A percentile compares a stretch with the other conserved stretches of the same genome.
Conservation (phyloP, 2,797 vertebrate species). For the Enteromius radiatus region DNA sequence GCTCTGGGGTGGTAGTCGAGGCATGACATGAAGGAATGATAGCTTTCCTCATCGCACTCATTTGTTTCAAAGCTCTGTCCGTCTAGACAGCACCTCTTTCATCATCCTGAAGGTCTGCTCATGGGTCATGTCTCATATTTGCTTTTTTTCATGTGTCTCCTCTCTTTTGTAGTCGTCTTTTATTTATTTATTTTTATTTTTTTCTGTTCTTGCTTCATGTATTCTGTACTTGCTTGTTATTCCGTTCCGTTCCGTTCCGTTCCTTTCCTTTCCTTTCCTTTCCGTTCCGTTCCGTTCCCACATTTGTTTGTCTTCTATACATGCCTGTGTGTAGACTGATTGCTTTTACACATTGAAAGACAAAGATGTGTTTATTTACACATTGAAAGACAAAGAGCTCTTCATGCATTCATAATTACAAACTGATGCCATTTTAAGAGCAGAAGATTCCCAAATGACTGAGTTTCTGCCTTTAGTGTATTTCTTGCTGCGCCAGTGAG, state of each 20-base stretch:
- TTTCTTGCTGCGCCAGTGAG: background rate
- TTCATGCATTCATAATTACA: background rate
- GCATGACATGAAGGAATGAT: constrained; percentile 28
- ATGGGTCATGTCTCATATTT: constrained; percentile 30
- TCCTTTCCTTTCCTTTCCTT: background rate
- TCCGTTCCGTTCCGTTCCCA: background rate
- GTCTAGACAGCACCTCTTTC: constrained; percentile 38
- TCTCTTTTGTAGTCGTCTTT: background rate
- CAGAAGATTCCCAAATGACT: constrained; percentile 5
- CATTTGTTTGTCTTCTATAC: background rate
- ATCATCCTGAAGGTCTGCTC: constrained; percentile 31
- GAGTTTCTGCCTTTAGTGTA: background rate
- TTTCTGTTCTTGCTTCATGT: background rate
- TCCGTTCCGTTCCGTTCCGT: background rate
- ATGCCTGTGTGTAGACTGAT: background rate
- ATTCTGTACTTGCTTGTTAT: background rate
- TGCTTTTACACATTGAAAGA: background rate
- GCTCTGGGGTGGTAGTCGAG: constrained; percentile 9
- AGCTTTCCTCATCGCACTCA: constrained; percentile 25
- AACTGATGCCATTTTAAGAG: constrained; percentile 3
- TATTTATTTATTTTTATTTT: background rate
- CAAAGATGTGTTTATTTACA: background rate
- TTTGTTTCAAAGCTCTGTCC: constrained; percentile 38
- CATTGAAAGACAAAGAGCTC: background rate
- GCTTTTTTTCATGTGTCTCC: background rate